phyloP scores from a whole-genome alignment of 2,888 invertebrate species.

The Listrodromus nycthemerus region DNA sequence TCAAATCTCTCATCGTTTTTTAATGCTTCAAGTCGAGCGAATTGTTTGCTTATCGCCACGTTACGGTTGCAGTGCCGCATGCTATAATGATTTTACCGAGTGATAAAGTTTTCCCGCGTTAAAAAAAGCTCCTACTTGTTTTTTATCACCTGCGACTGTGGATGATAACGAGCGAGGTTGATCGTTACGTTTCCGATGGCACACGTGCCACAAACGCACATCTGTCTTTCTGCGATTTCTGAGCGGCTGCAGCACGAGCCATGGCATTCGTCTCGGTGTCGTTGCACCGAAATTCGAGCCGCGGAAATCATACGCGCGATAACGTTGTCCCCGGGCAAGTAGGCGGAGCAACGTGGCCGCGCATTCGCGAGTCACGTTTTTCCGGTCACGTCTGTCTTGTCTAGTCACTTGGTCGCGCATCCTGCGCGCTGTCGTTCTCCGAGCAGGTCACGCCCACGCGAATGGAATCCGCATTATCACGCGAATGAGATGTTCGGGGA shows the following conservation, averaged over 20 bases:
- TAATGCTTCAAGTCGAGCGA: not conserved
- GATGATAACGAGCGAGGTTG: constrained; percentile 29
- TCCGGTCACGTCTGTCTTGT: constrained; percentile 64
- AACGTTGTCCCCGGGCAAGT: constrained; percentile 53
- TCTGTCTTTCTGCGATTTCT: not conserved
- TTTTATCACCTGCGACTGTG: not conserved
- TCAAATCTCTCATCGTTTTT: not conserved
- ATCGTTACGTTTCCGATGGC: constrained; percentile 25
- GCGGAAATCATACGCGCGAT: constrained; percentile 26
- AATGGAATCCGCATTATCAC: constrained; percentile 60
- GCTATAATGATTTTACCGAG: not conserved
- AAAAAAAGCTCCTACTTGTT: constrained; percentile 15
- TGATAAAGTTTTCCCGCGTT: constrained; percentile 15
- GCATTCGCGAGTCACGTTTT: constrained; percentile 64
- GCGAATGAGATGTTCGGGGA: constrained; percentile 7
- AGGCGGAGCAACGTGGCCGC: constrained; percentile 70
- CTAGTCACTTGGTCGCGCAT: constrained; percentile 68
- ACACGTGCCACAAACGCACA: constrained; percentile 4
- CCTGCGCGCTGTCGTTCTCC: constrained; percentile 56
- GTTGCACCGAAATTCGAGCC: constrained; percentile 1
- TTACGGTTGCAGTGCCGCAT: not conserved
- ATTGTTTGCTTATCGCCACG: not conserved
- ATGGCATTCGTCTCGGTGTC: not conserved
- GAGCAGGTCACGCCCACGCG: constrained; percentile 68
- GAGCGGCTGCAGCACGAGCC: not conserved